These are phyloP conservation scores for Neopelma chrysocephalum DNA, from an alignment of 2,797 vertebrate species.

Conservation along the genomic window DNA sequence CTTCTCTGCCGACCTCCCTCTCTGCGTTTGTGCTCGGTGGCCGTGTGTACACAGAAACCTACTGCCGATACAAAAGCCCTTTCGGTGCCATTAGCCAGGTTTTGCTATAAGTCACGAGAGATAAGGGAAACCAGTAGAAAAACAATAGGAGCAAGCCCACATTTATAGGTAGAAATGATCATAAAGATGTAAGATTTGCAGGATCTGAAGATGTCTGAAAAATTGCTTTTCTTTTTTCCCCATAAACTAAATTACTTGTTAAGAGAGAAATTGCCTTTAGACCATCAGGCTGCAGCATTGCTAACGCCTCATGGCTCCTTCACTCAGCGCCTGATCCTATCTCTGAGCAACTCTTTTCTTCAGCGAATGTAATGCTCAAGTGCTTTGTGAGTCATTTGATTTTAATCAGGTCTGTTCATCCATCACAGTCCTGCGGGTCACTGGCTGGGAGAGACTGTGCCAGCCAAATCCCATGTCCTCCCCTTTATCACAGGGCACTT, in stretches of 20 bases:
- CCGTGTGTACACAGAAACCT: neutral
- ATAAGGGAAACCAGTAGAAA: neutral
- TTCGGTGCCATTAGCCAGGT: neutral
- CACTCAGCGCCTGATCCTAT: neutral
- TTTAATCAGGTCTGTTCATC: neutral
- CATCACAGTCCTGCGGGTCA: neutral
- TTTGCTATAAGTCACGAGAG: neutral
- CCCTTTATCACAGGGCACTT: neutral
- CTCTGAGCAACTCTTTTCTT: neutral
- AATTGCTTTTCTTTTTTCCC: accelerated
- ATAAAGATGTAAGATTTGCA: neutral
- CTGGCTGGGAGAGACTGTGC: neutral
- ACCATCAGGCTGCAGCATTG: neutral
- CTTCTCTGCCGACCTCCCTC: neutral
- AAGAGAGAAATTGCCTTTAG: neutral
- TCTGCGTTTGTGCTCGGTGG: neutral
- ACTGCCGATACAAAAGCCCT: neutral
- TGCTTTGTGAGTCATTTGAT: neutral
- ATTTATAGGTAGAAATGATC: neutral
- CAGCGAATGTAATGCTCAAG: neutral
- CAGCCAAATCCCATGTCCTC: neutral
- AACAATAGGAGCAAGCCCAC: neutral
- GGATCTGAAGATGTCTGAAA: neutral
- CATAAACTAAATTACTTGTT: neutral
- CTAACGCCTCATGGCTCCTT: neutral